These are phyloP conservation scores for Geotrupes spiniger DNA, from an alignment of 2,888 invertebrate genomes.

Conservation along the genomic window DNA sequence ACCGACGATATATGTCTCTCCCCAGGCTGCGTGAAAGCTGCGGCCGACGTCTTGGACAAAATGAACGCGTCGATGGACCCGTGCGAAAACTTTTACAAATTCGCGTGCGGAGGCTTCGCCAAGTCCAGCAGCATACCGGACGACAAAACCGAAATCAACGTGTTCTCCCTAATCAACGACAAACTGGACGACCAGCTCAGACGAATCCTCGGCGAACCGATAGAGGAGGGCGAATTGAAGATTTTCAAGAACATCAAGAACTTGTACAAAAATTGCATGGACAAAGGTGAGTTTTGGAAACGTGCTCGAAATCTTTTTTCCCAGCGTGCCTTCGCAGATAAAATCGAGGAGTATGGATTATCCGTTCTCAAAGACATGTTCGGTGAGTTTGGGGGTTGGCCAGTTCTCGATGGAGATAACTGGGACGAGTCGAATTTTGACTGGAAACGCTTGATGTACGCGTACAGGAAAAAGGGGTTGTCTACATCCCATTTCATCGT, in stretches of 20 bases:
- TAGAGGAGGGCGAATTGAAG: slow-evolving; percentile 42
- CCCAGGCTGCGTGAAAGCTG: neutral
- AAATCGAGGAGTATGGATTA: slow-evolving; percentile 71
- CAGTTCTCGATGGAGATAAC: slow-evolving; percentile 67
- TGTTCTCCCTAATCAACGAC: slow-evolving; percentile 49
- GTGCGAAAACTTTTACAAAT: slow-evolving; percentile 74
- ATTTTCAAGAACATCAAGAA: slow-evolving; percentile 49
- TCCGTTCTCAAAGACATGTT: slow-evolving; percentile 51
- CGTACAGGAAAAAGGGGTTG: slow-evolving; percentile 56
- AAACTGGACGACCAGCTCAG: slow-evolving; percentile 51
- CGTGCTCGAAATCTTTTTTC: neutral
- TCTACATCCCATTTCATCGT: slow-evolving; percentile 20
- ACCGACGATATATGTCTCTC: neutral
- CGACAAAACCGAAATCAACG: slow-evolving; percentile 62
- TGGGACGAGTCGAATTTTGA: slow-evolving; percentile 59
- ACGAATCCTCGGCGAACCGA: slow-evolving; percentile 44
- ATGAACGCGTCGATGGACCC: slow-evolving; percentile 67
- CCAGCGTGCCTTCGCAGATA: slow-evolving; percentile 59
- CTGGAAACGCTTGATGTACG: slow-evolving; percentile 53
- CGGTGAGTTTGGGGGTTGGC: slow-evolving; percentile 80
- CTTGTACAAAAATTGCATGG: slow-evolving; percentile 51
- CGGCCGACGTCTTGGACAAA: slow-evolving; percentile 39
- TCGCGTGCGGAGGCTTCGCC: slow-evolving; percentile 69
- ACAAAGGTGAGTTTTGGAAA: slow-evolving; percentile 30
- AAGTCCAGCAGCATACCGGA: slow-evolving; percentile 67